Base-by-base conservation (phyloP, 1,140 invertebrate species). In the Calliphora vicina region DNA sequence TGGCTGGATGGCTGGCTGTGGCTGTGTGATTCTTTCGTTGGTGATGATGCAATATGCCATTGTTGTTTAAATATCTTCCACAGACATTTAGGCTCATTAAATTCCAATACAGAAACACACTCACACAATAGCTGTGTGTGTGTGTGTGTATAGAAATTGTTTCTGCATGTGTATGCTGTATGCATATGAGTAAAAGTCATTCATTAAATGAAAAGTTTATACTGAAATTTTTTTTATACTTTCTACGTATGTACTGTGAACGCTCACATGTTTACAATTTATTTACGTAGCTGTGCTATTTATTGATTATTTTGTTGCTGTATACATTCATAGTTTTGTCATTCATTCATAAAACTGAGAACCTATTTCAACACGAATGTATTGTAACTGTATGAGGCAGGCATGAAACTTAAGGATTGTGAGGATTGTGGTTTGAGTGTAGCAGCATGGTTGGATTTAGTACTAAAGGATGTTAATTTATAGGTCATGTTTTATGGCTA, bases 31-130 rank as follows among this genome's bases (percentile, higher is more conserved):
- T 5, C 0, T 35, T 35, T 35, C 1, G 10, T 13, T 42, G 35
- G 29, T 42, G 73, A 76, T 76, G 73, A 76, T 76, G 73, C 73
- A 76, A 76, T 76, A 42, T 35, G 26, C 13, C 13, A 35, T 74
- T 74, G 72, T 74, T 74, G 72, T 74, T 74, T 74, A n/a, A 27
- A 74, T 74, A 74, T 74, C 25, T 29, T 74, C 9, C 26, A 45
- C 76, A 80, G 35, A 80, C 76, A 80, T 50, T 45, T 50, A 80
- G 76, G 43, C 76, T 50, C 42, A 80, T 80, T 80, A 67, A 67
- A 67, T 20, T 23, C n/a, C n/a, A 23, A 25, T 23, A 67, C 2
- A n/a, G 23, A 67, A 23, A 67, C 0, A 57, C 5, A 57, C 1
- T 13, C 0, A 5, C 0, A 57, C 5, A 57, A 6, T 23, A n/a